phyloP scores from a whole-genome alignment of 2,113 vertebrate genomes.

The Meles meles region DNA sequence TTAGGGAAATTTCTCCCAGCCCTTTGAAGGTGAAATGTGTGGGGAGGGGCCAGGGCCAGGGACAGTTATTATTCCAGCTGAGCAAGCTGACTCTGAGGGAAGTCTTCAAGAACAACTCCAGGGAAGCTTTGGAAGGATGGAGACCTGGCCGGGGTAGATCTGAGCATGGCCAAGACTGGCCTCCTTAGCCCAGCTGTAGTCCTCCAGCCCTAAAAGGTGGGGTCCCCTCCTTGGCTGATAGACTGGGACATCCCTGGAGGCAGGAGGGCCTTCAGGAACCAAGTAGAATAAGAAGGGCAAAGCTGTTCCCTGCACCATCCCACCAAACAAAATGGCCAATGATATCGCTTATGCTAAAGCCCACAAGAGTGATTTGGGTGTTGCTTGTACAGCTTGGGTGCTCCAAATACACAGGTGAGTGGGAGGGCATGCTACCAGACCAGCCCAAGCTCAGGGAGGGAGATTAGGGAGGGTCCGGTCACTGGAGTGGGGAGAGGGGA shows the following conservation, averaged over 20 bases:
- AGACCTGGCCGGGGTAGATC: background rate
- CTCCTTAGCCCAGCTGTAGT: background rate
- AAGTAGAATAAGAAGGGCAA: background rate
- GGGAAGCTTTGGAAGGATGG: background rate
- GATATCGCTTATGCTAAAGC: background rate
- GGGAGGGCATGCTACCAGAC: no score
- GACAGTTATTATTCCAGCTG: conserved; percentile 75
- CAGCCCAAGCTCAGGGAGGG: background rate
- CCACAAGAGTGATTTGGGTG: background rate
- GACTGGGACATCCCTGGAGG: background rate
- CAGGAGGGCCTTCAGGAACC: background rate
- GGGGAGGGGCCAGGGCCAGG: conserved; percentile 68
- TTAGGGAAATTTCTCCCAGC: conserved; percentile 76
- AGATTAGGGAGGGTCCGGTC: background rate
- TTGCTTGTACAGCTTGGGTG: background rate
- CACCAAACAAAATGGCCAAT: background rate
- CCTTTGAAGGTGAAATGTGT: conserved; percentile 77
- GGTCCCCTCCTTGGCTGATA: background rate
- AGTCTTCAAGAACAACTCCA: background rate
- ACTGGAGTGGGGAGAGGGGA: background rate
- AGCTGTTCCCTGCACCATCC: background rate
- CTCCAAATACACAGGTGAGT: background rate
- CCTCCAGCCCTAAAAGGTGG: background rate
- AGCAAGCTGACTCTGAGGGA: conserved; percentile 42
- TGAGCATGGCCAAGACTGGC: background rate